phyloP scores from a whole-genome alignment of 2,888 invertebrate species.

The Pseudanteris insignis region DNA sequence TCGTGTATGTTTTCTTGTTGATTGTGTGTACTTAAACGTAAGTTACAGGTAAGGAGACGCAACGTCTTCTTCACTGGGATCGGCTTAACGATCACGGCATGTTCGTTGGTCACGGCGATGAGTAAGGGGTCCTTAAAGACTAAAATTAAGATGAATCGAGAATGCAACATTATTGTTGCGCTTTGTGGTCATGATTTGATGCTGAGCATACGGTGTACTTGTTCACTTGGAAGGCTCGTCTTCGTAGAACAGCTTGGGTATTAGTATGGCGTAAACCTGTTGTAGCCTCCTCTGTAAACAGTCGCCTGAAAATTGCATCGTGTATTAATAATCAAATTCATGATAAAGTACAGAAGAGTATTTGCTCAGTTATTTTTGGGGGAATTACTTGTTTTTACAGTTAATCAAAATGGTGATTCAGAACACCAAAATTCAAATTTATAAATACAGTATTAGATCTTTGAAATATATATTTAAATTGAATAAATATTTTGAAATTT shows the following conservation, averaged over 20 bases:
- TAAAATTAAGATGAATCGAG: constrained; percentile 49
- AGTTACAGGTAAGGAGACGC: constrained; percentile 11
- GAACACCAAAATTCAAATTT: too few relatives aligned
- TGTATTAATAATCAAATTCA: too few relatives aligned
- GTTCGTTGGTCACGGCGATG: constrained; percentile 61
- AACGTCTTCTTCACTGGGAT: constrained; percentile 13
- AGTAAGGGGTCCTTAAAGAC: constrained; percentile 45
- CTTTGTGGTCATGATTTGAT: constrained; percentile 59
- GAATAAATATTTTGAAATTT: too few relatives aligned
- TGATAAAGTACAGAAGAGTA: too few relatives aligned
- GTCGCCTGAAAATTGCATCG: constrained; percentile 76
- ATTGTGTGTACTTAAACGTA: constrained; percentile 9
- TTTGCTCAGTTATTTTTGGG: too few relatives aligned
- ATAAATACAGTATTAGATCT: too few relatives aligned
- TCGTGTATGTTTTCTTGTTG: constrained; percentile 1
- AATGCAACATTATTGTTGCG: constrained; percentile 51
- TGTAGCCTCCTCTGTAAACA: constrained; percentile 93
- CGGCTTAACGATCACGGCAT: constrained; percentile 46
- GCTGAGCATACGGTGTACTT: constrained; percentile 59
- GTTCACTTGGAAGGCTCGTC: constrained; percentile 56
- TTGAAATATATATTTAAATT: too few relatives aligned
- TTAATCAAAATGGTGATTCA: too few relatives aligned
- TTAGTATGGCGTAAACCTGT: constrained; percentile 94
- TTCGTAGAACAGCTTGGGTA: constrained; percentile 48
- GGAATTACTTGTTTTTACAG: too few relatives aligned